Conservation (phyloP, 2,113 vertebrate species). For the Silurus meridionalis region DNA sequence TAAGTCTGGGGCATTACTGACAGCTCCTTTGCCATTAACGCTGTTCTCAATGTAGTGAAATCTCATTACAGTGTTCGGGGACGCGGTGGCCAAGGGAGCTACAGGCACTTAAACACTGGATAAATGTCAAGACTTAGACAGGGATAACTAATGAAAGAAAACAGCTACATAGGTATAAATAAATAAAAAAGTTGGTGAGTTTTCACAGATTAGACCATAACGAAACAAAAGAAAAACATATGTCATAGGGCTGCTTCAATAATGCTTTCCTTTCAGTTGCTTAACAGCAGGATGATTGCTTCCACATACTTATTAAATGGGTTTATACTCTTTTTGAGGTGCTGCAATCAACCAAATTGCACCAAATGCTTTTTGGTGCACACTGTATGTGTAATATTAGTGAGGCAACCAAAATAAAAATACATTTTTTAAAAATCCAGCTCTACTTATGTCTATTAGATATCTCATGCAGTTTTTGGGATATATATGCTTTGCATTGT, state of each 20-base stretch:
- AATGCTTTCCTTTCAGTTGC: background rate
- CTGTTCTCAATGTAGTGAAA: slow-evolving; percentile 27
- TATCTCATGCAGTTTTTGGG: background rate
- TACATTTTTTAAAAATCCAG: background rate
- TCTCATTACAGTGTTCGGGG: slow-evolving; percentile 28
- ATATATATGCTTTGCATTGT: background rate
- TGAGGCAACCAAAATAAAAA: background rate
- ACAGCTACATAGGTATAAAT: background rate
- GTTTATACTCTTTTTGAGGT: background rate
- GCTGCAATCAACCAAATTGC: background rate
- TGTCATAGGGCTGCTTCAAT: slow-evolving; percentile 20
- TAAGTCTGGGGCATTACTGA: background rate
- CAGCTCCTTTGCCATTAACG: slow-evolving; percentile 26
- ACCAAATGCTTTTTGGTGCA: background rate
- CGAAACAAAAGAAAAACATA: background rate
- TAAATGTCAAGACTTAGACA: slow-evolving; percentile 19
- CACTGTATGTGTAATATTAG: background rate
- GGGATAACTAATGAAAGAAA: slow-evolving; percentile 24
- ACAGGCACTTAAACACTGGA: background rate
- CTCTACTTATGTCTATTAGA: background rate
- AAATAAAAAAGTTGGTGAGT: background rate
- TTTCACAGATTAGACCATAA: slow-evolving; percentile 11
- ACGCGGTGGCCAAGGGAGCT: background rate
- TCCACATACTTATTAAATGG: background rate
- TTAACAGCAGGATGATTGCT: background rate